These are phyloP conservation scores for Tragopan temminckii DNA, from an alignment of 2,797 vertebrate species.

Conservation along the genomic window DNA sequence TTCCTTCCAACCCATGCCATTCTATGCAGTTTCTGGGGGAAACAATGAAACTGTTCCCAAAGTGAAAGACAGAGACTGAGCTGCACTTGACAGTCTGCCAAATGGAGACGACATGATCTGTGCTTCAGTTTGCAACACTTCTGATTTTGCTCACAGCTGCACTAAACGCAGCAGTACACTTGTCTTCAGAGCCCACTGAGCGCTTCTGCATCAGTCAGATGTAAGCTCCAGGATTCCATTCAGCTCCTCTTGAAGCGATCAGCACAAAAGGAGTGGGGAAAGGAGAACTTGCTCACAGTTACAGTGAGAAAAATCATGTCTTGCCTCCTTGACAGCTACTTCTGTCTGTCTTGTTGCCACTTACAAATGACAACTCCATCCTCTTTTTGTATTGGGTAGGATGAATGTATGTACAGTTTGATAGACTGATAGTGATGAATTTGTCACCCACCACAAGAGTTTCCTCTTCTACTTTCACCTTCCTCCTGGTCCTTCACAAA, in stretches of 20 bases:
- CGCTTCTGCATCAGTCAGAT: background rate
- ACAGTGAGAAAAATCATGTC: background rate
- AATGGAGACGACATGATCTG: background rate
- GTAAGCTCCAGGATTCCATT: background rate
- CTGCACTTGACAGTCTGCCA: background rate
- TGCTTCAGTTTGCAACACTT: background rate
- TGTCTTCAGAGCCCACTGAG: background rate
- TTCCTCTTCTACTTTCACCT: background rate
- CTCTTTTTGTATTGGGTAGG: background rate
- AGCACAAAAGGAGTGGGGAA: background rate
- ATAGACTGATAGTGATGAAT: background rate
- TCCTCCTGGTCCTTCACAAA: background rate
- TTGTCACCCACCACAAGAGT: background rate
- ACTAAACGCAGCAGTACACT: background rate
- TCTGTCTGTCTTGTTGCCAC: background rate
- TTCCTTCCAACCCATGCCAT: too few relatives aligned
- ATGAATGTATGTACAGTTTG: background rate
- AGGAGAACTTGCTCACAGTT: background rate
- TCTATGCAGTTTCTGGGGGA: background rate
- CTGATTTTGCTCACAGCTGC: background rate
- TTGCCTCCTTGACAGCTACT: background rate
- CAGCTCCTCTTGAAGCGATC: background rate
- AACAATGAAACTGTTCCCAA: background rate
- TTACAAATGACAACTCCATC: background rate
- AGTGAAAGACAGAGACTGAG: background rate